Percentiles rank a stretch among this genome's conserved stretches.
Evolutionary conservation across 1,140 invertebrate genomes (phyloP).

Genomic region (Mizuhopecten yessoensis): DNA sequence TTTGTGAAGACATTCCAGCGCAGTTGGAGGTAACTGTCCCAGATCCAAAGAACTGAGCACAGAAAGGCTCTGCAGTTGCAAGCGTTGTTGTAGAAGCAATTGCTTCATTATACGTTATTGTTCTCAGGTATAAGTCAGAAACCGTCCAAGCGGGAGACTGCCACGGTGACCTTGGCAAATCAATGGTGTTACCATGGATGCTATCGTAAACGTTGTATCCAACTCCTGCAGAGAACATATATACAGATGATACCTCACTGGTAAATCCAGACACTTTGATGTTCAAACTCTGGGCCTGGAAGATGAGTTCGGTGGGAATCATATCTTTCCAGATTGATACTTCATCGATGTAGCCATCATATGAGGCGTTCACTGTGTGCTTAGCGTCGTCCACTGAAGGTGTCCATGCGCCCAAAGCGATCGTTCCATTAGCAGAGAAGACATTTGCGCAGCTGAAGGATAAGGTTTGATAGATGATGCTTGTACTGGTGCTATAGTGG

Average conservation of each 20-base stretch:
- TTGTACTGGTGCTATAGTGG: constrained; percentile 58
- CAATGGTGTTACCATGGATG: constrained; percentile 57
- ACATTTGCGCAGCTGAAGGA: constrained; percentile 56
- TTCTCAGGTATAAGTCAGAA: constrained; percentile 60
- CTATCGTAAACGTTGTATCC: constrained; percentile 65
- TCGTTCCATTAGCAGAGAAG: constrained; percentile 56
- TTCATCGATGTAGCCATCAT: constrained; percentile 66
- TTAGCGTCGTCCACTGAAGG: constrained; percentile 58
- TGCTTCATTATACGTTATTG: not conserved
- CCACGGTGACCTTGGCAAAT: constrained; percentile 67
- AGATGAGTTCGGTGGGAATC: constrained; percentile 62
- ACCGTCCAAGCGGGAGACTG: constrained; percentile 66
- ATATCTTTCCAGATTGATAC: constrained; percentile 65
- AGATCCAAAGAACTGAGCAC: constrained; percentile 60
- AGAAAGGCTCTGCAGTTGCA: constrained; percentile 49
- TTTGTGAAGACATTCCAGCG: constrained; percentile 34
- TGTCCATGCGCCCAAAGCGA: constrained; percentile 67
- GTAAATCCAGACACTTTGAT: constrained; percentile 61
- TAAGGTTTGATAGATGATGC: constrained; percentile 60
- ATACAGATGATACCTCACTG: constrained; percentile 60
- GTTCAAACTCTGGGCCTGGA: constrained; percentile 68
- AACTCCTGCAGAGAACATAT: constrained; percentile 66
- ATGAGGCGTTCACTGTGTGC: constrained; percentile 52
- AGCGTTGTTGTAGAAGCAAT: not conserved
- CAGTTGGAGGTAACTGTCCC: constrained; percentile 51